Evolutionary conservation across 2,888 invertebrate genomes (phyloP), one percentile per base, ranked within the genome.

Genomic region (Troides oblongomaculatus): DNA sequence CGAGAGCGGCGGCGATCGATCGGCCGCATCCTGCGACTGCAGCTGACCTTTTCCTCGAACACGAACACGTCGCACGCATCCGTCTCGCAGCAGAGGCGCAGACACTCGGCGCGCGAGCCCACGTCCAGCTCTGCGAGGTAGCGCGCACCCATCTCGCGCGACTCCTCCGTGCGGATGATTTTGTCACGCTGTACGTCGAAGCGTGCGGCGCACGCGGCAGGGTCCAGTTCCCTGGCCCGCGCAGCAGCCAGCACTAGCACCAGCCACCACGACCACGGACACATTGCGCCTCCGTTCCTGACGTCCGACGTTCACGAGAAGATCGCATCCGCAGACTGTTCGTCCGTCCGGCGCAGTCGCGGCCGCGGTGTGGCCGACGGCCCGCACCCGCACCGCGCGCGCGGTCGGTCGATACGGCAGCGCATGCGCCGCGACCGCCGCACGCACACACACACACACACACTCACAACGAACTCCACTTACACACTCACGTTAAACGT

Each of bases 161-260:
- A 98, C 86, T 98, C 98, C 81, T 97, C 96, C 1, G 97, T 97
- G 80, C 97, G 94, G 81, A 98, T 98, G 79, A 98, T 98, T 85
- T 97, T 97, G 88, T 97, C 97, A 79, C 94, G 94, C 87, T 97
- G 97, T 74, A 98, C 94, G 87, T 97, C 97, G 86, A 97, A 98
- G 80, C 95, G 95, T 76, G 95, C 94, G 78, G 95, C 93, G 89
- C 96, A 96, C 79, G 94, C 94, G 75, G 94, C 94, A 71, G 95
- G 92, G 84, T 94, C 94, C 74, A 94, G 92, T 78, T 95, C 95
- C 74, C 86, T 88, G 77, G 87, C 88, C 72, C 79, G 75, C 74
- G 79, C 85, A 75, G 73, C 79, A 71, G 75, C 77, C 79, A 82
- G 72, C 72, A 68, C 72, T 68, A 62, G 53, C 71, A 62, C 72